Evolutionary conservation across 2,888 invertebrate genomes (phyloP).

Genomic region (Zygogramma bicolorata): DNA sequence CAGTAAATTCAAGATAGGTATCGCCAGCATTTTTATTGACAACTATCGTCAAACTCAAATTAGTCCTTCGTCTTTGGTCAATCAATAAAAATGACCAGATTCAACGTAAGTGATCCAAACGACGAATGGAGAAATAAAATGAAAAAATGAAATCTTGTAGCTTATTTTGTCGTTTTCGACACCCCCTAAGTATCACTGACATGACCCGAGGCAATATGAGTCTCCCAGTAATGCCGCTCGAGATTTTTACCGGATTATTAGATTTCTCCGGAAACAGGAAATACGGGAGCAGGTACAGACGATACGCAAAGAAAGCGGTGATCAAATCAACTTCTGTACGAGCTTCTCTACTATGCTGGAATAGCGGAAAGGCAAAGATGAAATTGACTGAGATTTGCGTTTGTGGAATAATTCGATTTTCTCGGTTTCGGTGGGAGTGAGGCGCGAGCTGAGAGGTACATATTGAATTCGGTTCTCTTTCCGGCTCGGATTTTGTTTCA

Average conservation of each 20-base stretch:
- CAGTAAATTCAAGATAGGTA: no score
- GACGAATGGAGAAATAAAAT: no score
- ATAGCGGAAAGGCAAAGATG: constrained; percentile 40
- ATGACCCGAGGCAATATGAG: constrained; percentile 1
- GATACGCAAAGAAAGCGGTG: constrained; percentile 49
- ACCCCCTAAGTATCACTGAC: background rate
- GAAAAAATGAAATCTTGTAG: no score
- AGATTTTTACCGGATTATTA: constrained; percentile 45
- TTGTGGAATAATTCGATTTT: constrained; percentile 37
- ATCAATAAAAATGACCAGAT: no score
- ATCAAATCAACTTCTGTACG: constrained; percentile 46
- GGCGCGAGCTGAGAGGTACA: no score
- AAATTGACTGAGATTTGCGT: constrained; percentile 39
- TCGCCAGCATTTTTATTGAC: no score
- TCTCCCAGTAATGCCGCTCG: background rate
- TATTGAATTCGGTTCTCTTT: background rate
- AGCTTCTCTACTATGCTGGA: constrained; percentile 35
- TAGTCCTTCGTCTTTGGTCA: no score
- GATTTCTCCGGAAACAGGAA: constrained; percentile 50
- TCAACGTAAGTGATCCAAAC: no score
- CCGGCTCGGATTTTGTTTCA: background rate
- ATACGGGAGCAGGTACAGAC: constrained; percentile 47
- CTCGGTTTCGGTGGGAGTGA: constrained; percentile 24
- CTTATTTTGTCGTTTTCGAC: no score
- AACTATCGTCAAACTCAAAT: no score